phyloP scores from a whole-genome alignment of 2,797 vertebrate genomes.

The Gallirallus australis region DNA sequence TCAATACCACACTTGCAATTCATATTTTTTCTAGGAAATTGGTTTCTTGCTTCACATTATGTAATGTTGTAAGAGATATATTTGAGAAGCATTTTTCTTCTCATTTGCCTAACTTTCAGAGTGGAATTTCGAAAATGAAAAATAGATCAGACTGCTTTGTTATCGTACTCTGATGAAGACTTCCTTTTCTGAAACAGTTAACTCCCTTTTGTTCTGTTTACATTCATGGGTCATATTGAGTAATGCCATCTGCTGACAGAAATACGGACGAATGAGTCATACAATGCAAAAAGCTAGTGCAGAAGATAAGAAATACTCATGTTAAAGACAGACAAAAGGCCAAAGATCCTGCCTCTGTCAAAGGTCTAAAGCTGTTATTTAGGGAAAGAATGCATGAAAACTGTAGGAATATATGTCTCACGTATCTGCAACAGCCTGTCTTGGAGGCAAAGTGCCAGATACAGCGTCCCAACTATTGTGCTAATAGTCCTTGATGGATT shows the following conservation, averaged over 20 bases:
- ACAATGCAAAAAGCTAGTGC: not conserved
- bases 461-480: too few relatives aligned
- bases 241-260: conserved; percentile 46
- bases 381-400: not conserved
- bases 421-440: not conserved
- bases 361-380: not conserved
- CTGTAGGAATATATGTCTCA: not conserved
- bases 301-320: not conserved
- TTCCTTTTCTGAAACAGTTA: not conserved
- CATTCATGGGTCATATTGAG: not conserved
- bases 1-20: not conserved
- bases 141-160: not conserved
- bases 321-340: not conserved
- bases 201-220: conserved; percentile 12
- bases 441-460: not conserved
- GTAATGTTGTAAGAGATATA: not conserved
- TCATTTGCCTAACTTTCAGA: not conserved
- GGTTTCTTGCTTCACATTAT: not conserved
- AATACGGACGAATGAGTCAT: not conserved
- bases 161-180: not conserved
- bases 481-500: not conserved
- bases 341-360: not conserved
- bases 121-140: not conserved
- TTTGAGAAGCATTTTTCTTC: not conserved
- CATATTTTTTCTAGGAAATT: not conserved